Percentiles rank a stretch among this genome's conserved stretches.
These are phyloP conservation scores for Apistogramma diplotaenia DNA, from an alignment of 2,113 vertebrate genomes.

Conservation along the genomic window DNA sequence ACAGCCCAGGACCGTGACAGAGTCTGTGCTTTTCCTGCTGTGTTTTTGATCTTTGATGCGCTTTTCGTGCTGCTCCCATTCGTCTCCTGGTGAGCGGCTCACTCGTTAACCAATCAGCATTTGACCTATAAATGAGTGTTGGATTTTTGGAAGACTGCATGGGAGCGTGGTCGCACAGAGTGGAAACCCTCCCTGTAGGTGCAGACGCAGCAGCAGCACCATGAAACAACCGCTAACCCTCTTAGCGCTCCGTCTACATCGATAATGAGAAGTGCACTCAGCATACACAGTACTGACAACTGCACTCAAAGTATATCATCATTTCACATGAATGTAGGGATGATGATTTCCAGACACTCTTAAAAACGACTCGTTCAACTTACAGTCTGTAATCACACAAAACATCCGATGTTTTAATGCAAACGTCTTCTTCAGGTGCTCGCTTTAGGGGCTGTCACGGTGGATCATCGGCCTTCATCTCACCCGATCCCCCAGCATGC, in stretches of 20 bases:
- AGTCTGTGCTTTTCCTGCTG: too few relatives aligned
- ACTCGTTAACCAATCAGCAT: neutral
- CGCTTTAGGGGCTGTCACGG: neutral
- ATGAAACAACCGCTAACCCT: neutral
- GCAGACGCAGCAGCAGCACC: neutral
- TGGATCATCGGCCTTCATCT: neutral
- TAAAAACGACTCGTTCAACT: neutral
- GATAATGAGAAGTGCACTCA: neutral
- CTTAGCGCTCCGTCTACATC: neutral
- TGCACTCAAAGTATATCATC: neutral
- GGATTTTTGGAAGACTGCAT: too few relatives aligned
- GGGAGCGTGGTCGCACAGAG: neutral
- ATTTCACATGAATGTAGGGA: fast-evolving
- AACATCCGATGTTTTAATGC: neutral
- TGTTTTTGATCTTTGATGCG: too few relatives aligned
- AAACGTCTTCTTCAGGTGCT: neutral
- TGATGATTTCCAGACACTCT: neutral
- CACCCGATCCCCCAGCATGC: neutral
- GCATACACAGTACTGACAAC: neutral
- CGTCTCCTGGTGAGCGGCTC: neutral
- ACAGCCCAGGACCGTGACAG: too few relatives aligned
- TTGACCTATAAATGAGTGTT: too few relatives aligned
- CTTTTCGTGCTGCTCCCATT: neutral
- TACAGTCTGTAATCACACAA: neutral
- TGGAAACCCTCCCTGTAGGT: neutral